Evolutionary conservation across 2,797 vertebrate genomes (phyloP).

Genomic region (Chelmon rostratus): DNA sequence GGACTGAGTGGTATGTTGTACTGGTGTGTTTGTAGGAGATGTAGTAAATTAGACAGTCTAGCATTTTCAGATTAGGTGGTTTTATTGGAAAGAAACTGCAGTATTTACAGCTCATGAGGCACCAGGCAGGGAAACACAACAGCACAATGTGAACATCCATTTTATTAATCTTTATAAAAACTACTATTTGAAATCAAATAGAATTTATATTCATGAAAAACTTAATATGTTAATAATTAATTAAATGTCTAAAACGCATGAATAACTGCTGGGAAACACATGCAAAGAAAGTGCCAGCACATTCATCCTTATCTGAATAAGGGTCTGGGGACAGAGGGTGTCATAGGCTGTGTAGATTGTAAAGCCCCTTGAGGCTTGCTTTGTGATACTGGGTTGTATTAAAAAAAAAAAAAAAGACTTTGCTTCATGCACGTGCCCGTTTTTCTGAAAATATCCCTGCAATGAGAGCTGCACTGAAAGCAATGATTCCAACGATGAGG

Average conservation of each 20-base stretch:
- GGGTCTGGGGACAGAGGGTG: background rate
- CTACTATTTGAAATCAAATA: background rate
- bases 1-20: background rate
- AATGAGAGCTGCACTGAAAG: conserved; percentile 46
- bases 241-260: no score
- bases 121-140: background rate
- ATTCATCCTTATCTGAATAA: background rate
- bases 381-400: background rate
- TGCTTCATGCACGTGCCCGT: background rate
- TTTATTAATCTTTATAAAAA: background rate
- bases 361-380: background rate
- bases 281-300: background rate
- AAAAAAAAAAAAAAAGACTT: background rate
- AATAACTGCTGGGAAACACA: background rate
- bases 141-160: background rate
- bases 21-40: background rate
- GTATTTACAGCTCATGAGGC: background rate
- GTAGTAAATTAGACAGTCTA: background rate
- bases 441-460: conserved; percentile 23
- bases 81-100: background rate
- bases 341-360: background rate
- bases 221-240: background rate
- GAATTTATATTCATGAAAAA: background rate
- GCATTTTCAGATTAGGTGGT: background rate
- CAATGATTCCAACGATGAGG: conserved; percentile 8